Evolutionary conservation across 2,888 invertebrate species (phyloP).

Genomic region (Ctenicera cuprea): DNA sequence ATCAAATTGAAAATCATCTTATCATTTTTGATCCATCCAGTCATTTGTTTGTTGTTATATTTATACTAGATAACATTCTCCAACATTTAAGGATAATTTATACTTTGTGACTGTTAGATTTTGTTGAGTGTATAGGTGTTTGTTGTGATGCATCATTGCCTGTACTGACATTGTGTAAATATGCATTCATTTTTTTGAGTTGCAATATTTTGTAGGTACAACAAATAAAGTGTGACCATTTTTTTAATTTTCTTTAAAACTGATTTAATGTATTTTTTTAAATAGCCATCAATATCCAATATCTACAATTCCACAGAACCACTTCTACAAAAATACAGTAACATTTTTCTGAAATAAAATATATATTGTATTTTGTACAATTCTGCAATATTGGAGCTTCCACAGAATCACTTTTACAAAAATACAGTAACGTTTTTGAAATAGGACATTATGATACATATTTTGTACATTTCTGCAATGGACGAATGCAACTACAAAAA

Average conservation of each 20-base stretch:
- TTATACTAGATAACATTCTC: conserved; percentile 26
- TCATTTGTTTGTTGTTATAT: conserved; percentile 53
- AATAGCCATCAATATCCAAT: no score
- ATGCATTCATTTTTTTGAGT: conserved; percentile 49
- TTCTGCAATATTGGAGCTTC: no score
- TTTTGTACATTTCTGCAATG: no score
- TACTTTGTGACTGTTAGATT: conserved; percentile 9
- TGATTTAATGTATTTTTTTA: no score
- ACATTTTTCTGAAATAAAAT: no score
- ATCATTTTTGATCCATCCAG: conserved; percentile 42
- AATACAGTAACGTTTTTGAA: no score
- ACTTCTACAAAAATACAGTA: no score
- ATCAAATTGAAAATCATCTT: conserved; percentile 46
- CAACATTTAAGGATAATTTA: neutral
- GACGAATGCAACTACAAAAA: no score
- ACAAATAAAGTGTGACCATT: conserved; percentile 30
- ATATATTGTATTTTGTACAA: no score
- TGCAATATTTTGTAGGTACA: conserved; percentile 24
- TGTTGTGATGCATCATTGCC: conserved; percentile 48
- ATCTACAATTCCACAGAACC: no score
- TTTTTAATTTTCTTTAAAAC: conserved; percentile 3
- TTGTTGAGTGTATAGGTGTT: conserved; percentile 11
- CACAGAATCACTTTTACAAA: no score
- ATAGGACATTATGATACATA: no score
- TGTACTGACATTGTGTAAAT: conserved; percentile 50